These are phyloP conservation scores for Tachysurus vachellii DNA, from an alignment of 2,113 vertebrate species.

Conservation along the genomic window DNA sequence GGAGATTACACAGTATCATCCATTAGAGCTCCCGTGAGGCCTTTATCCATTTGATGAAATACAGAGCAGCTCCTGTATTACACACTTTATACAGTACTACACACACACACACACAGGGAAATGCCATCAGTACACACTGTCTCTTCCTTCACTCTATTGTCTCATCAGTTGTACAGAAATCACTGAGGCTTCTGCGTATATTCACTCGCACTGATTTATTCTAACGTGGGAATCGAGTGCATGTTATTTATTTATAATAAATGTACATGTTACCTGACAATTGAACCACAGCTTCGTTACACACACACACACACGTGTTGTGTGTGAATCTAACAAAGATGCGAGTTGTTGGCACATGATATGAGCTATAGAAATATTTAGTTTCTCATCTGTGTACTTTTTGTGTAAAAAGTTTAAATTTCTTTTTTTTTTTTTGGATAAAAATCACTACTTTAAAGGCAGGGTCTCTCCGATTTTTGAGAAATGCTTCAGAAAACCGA, in stretches of 20 bases:
- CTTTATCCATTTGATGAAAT: constrained; percentile 32
- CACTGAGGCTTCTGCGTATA: background rate
- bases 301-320: too few relatives aligned
- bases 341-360: background rate
- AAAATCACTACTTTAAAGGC: too few relatives aligned
- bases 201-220: background rate
- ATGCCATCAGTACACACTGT: background rate
- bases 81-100: background rate
- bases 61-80: constrained; percentile 23
- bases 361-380: background rate
- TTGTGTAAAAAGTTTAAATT: too few relatives aligned
- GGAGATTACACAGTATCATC: constrained; percentile 21
- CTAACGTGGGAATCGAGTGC: background rate
- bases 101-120: background rate
- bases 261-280: too few relatives aligned
- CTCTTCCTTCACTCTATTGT: background rate
- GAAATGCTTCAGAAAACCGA: too few relatives aligned
- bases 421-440: too few relatives aligned
- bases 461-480: too few relatives aligned
- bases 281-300: too few relatives aligned
- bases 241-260: background rate
- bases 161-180: background rate
- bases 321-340: background rate
- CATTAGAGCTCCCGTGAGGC: constrained; percentile 7
- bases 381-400: too few relatives aligned